A percentile compares a stretch with the other conserved stretches of the same genome.
Evolutionary conservation across 2,113 vertebrate genomes (phyloP).

Genomic region (Gadus chalcogrammus): DNA sequence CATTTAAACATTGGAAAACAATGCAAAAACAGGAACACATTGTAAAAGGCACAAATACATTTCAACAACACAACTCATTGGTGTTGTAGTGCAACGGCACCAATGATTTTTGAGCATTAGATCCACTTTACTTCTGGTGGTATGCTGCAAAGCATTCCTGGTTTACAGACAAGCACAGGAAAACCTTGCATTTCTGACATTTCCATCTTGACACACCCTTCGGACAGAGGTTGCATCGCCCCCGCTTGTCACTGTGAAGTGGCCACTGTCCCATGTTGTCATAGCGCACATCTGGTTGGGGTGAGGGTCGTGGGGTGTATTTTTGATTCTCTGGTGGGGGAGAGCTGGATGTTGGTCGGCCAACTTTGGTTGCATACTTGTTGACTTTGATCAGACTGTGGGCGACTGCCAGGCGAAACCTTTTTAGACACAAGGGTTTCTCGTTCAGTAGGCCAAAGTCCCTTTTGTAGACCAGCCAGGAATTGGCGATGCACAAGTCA

Average conservation of each 20-base stretch:
- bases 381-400: slow-evolving; percentile 15
- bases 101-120: no score
- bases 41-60: no score
- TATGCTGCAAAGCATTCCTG: slow-evolving; percentile 32
- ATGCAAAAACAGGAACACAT: background rate
- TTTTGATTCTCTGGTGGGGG: slow-evolving; percentile 5
- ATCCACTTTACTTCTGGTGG: slow-evolving; percentile 22
- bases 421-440: slow-evolving; percentile 29
- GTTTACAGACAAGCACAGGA: slow-evolving; percentile 32
- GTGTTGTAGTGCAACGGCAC: no score
- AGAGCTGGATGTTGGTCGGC: slow-evolving; percentile 4
- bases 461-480: slow-evolving; percentile 29
- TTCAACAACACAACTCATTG: no score
- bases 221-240: slow-evolving; percentile 28
- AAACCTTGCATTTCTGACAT: slow-evolving; percentile 27
- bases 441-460: slow-evolving; percentile 18
- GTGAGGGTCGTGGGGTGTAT: slow-evolving; percentile 3
- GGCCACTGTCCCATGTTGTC: slow-evolving; percentile 28
- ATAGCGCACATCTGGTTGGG: background rate
- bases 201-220: slow-evolving; percentile 32
- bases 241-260: slow-evolving; percentile 20
- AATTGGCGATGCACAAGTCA: slow-evolving; percentile 29
- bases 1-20: slow-evolving; percentile 33
- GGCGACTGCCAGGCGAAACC: slow-evolving; percentile 22
- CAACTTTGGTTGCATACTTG: slow-evolving; percentile 22